Evolutionary conservation across 2,888 invertebrate species (phyloP).

Genomic region (Osmoderma eremita): DNA sequence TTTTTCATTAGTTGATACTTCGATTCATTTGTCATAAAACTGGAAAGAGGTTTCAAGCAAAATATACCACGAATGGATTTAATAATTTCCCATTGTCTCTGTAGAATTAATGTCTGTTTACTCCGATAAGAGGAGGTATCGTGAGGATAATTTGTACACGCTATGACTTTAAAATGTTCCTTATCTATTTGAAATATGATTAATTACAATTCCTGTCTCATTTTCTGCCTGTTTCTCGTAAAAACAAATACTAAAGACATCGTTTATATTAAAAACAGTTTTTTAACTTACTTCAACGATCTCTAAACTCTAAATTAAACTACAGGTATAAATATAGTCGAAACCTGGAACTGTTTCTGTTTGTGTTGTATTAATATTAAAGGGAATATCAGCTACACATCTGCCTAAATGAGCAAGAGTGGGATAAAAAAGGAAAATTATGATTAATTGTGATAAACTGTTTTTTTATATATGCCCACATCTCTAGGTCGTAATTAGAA

Average conservation of each 20-base stretch:
- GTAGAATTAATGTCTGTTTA: conserved; percentile 27
- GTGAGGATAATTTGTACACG: conserved; percentile 15
- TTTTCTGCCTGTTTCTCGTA: conserved; percentile 11
- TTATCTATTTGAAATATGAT: conserved; percentile 20
- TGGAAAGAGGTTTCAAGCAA: conserved; percentile 23
- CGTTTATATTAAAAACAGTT: no score
- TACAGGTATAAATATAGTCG: no score
- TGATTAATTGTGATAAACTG: conserved; percentile 32
- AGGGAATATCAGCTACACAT: no score
- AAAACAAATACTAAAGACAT: not conserved
- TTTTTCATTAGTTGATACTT: conserved; percentile 1
- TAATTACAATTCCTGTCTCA: conserved; percentile 18
- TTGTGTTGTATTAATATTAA: no score
- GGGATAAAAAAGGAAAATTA: not conserved
- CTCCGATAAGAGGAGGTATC: conserved; percentile 17
- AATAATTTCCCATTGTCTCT: conserved; percentile 36
- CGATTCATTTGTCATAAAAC: conserved; percentile 21
- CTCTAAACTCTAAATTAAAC: no score
- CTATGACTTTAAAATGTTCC: conserved; percentile 25
- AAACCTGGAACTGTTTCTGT: no score
- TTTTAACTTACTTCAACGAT: no score
- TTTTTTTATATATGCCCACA: conserved; percentile 24
- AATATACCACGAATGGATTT: conserved; percentile 29
- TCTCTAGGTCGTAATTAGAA: conserved; percentile 19
- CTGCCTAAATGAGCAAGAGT: no score